A percentile compares a stretch with the other conserved stretches of the same genome.
These are phyloP conservation scores for Myiopsitta monachus DNA, from an alignment of 2,113 vertebrate genomes.

Conservation along the genomic window DNA sequence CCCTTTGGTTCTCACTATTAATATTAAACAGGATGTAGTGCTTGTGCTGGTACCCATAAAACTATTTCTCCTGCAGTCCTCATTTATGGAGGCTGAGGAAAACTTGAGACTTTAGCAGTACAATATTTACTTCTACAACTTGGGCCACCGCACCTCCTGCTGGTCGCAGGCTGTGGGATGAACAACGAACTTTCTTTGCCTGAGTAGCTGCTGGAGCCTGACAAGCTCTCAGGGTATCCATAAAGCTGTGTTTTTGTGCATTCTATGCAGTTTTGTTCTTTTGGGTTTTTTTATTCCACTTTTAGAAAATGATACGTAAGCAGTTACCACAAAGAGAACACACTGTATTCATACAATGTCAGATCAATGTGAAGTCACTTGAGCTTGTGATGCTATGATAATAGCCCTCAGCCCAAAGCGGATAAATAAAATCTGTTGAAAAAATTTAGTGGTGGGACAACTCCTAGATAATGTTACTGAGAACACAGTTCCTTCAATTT, in stretches of 20 bases:
- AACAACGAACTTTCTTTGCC: background rate
- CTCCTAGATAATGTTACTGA: background rate
- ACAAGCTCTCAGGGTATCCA: background rate
- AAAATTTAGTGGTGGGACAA: background rate
- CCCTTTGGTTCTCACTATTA: conserved; percentile 34
- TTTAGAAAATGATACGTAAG: background rate
- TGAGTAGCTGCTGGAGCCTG: background rate
- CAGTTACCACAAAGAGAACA: background rate
- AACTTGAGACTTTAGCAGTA: conserved; percentile 20
- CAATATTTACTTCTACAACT: conserved; percentile 13
- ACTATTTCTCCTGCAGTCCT: conserved; percentile 17
- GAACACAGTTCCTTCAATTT: background rate
- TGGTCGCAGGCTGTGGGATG: background rate
- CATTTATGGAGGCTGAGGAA: background rate
- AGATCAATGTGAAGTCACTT: background rate
- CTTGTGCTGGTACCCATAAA: conserved; percentile 46
- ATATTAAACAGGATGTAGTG: conserved; percentile 62
- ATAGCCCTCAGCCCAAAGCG: background rate
- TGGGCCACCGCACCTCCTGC: background rate
- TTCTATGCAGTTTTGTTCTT: background rate
- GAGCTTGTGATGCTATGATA: background rate
- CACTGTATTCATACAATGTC: background rate
- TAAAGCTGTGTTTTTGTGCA: background rate
- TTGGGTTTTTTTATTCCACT: background rate
- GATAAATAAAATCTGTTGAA: background rate